A percentile compares a stretch with the other conserved stretches of the same genome.
Evolutionary conservation across 2,888 invertebrate genomes (phyloP).

Genomic region (Protodeltote pygarga): DNA sequence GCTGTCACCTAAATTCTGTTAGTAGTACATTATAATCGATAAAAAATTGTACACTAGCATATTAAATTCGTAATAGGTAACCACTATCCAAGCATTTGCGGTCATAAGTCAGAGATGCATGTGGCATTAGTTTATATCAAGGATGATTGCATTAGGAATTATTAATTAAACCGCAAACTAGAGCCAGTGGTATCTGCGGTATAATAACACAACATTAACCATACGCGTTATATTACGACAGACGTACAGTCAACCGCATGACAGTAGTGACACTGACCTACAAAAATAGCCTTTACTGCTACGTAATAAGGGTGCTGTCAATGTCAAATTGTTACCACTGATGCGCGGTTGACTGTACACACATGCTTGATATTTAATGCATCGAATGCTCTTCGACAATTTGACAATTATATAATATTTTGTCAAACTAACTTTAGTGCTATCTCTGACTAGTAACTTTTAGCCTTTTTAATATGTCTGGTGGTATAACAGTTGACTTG

Average conservation of each 20-base stretch:
- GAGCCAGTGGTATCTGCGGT: constrained; percentile 52
- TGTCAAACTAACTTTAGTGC: constrained; percentile 1
- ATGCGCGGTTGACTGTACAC: too few relatives aligned
- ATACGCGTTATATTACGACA: constrained; percentile 33
- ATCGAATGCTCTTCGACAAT: constrained; percentile 22
- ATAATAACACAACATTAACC: constrained; percentile 26
- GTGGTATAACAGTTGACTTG: too few relatives aligned
- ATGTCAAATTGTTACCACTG: too few relatives aligned
- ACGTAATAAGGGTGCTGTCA: too few relatives aligned
- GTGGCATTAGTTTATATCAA: constrained; percentile 22
- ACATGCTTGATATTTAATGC: constrained; percentile 7
- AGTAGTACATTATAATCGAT: too few relatives aligned
- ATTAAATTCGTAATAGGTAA: too few relatives aligned
- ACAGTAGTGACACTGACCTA: too few relatives aligned
- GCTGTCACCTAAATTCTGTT: too few relatives aligned
- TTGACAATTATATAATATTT: constrained; percentile 25
- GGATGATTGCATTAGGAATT: constrained; percentile 48
- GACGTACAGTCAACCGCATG: constrained; percentile 12
- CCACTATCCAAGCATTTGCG: constrained; percentile 15
- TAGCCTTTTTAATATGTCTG: too few relatives aligned
- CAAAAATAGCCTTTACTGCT: too few relatives aligned
- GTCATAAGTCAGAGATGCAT: constrained; percentile 29
- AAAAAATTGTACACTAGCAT: too few relatives aligned
- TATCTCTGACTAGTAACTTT: too few relatives aligned
- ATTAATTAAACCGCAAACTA: constrained; percentile 59